These are phyloP conservation scores for Popillia japonica DNA, from an alignment of 1,140 invertebrate genomes.

Conservation along the genomic window DNA sequence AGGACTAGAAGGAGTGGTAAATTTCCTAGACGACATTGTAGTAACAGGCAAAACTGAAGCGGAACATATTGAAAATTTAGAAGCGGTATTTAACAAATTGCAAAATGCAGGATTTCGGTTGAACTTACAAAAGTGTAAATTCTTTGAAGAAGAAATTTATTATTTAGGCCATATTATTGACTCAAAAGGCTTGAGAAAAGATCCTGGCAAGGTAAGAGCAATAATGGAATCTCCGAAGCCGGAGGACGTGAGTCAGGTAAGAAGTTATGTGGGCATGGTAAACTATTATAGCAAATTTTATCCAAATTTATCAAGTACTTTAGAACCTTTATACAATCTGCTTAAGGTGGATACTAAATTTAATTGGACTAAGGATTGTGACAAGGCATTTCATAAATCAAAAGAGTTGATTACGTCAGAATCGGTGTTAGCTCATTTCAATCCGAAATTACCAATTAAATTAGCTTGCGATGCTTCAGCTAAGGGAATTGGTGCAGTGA, in stretches of 20 bases:
- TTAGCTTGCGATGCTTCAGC: slow-evolving; percentile 47
- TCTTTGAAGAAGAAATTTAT: slow-evolving; percentile 43
- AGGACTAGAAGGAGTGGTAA: slow-evolving; percentile 51
- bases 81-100: slow-evolving; percentile 40
- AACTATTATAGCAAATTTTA: slow-evolving; percentile 56
- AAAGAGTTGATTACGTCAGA: slow-evolving; percentile 52
- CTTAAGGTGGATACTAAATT: slow-evolving; percentile 1
- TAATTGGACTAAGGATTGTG: slow-evolving; percentile 40
- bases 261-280: slow-evolving; percentile 55
- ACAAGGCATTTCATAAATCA: neutral
- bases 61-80: slow-evolving; percentile 48
- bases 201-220: slow-evolving; percentile 49
- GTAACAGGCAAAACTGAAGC: slow-evolving; percentile 47
- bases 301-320: slow-evolving; percentile 47
- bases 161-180: slow-evolving; percentile 57
- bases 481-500: slow-evolving; percentile 49
- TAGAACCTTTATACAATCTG: slow-evolving; percentile 41
- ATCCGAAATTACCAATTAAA: slow-evolving; percentile 47
- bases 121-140: slow-evolving; percentile 39
- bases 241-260: slow-evolving; percentile 48
- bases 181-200: slow-evolving; percentile 46
- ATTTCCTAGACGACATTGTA: slow-evolving; percentile 57
- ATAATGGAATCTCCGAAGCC: slow-evolving; percentile 50
- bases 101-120: slow-evolving; percentile 52
- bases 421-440: slow-evolving; percentile 46